Conservation (phyloP, 2,888 invertebrate species). For the Nymphalis polychloros region DNA sequence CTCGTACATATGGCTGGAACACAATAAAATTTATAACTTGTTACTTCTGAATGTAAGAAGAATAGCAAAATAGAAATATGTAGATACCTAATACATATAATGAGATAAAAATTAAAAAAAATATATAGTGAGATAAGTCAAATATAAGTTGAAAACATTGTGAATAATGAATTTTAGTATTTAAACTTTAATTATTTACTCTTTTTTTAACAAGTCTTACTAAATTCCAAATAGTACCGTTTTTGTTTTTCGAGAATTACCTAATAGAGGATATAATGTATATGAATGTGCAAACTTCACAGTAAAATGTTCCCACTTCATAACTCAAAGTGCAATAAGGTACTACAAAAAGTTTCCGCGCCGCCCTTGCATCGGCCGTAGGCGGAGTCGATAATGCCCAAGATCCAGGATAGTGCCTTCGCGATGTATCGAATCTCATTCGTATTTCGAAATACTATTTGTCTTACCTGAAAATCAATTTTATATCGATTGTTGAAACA, state of each 20-base stretch:
- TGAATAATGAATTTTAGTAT: no score
- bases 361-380: conserved; percentile 37
- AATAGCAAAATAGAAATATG: no score
- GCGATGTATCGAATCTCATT: conserved; percentile 36
- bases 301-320: conserved; percentile 40
- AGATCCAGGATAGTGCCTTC: conserved; percentile 35
- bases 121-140: no score
- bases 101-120: no score
- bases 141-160: no score
- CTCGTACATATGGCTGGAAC: no score
- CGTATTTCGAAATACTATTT: conserved; percentile 35
- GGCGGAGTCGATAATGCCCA: conserved; percentile 39
- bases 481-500: conserved; percentile 21
- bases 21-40: no score
- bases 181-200: no score
- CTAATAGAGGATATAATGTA: conserved; percentile 2
- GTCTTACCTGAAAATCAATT: conserved; percentile 33
- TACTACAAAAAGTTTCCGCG: conserved; percentile 33
- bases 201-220: background rate
- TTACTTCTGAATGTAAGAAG: no score
- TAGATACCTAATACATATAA: no score
- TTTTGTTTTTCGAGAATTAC: background rate
- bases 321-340: conserved; percentile 39
- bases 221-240: background rate
- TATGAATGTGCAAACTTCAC: conserved; percentile 24